Conservation (phyloP, 1,140 invertebrate genomes). For the Sminthurides bifidus region DNA sequence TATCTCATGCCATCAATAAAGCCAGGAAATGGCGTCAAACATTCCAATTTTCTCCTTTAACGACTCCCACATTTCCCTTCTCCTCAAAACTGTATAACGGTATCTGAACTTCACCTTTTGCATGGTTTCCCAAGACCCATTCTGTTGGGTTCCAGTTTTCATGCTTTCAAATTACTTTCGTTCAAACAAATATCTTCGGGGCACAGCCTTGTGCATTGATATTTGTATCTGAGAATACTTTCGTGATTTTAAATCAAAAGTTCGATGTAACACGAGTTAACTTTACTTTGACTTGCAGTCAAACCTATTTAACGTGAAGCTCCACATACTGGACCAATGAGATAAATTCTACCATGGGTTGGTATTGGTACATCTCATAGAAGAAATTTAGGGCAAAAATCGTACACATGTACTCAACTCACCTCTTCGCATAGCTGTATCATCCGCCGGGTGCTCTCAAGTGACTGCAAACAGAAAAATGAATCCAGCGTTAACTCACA, state of each 20-base stretch:
- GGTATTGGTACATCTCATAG: neutral
- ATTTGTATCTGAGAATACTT: neutral
- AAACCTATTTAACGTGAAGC: neutral
- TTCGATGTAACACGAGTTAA: too few relatives aligned
- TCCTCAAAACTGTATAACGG: too few relatives aligned
- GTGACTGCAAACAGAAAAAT: slow-evolving; percentile 60
- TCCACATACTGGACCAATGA: neutral
- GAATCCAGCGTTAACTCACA: neutral
- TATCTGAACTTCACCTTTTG: neutral
- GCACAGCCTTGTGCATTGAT: neutral
- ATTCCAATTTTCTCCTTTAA: neutral
- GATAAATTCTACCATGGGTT: neutral
- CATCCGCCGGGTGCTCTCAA: slow-evolving; percentile 95
- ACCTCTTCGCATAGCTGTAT: slow-evolving; percentile 92
- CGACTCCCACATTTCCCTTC: too few relatives aligned
- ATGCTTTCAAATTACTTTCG: neutral
- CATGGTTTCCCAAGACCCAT: neutral
- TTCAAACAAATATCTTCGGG: neutral
- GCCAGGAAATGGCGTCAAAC: neutral
- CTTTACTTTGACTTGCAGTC: too few relatives aligned
- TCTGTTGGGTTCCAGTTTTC: neutral
- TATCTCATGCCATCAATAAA: too few relatives aligned
- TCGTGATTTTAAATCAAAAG: neutral
- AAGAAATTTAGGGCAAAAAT: neutral
- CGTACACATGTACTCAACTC: slow-evolving; percentile 44